Base-by-base conservation (phyloP, 1,140 invertebrate species). In the Lordiphosa stackelbergi region DNA sequence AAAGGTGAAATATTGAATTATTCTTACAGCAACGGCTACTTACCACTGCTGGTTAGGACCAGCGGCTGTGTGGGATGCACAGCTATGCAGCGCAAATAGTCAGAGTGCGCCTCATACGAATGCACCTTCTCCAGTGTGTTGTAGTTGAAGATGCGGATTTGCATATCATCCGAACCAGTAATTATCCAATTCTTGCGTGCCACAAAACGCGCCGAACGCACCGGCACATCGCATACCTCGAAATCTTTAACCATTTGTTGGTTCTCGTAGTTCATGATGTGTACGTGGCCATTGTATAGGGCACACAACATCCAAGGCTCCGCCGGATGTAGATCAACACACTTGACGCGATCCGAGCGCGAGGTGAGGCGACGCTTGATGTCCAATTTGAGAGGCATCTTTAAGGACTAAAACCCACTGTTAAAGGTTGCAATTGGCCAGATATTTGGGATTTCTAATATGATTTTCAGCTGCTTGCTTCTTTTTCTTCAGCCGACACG, bases 241-340 rank as follows among this genome's bases (percentile, higher is more conserved):
- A 88, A 87, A 69, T 88, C 87, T 79, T 88, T 88, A 1, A 88
- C 87, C 68, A 88, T 73, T 74, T 88, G 87, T 88, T 98, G 97
- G 45, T 93, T 95, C 87, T 99, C 98, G 90, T 97, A 94, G 88
- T 99, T 99, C 97, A 98, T 99, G 81, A 99, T 96, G 89, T 99
- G 98, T 59, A 99, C 97, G 89, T 99, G 96, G 64, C 98, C 98
- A 90, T 97, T 98, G 90, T 99, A 99, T 3, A 99, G 90, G 19
- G 97, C 97, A 63, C 96, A 97, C 24, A 99, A 90, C 92, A 99
- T 96, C 98, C 98, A 99, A 77, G 97, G 97, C 85, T 99, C 98
- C 11, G 93, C 92, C 7, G 98, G 97, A 89, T 99, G 98, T 54
- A 99, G 91, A 89, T 99, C 98, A 0, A 98, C 96, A 86, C 95